Base-by-base conservation (phyloP, 2,797 vertebrate genomes). In the Fistularia tabacaria region DNA sequence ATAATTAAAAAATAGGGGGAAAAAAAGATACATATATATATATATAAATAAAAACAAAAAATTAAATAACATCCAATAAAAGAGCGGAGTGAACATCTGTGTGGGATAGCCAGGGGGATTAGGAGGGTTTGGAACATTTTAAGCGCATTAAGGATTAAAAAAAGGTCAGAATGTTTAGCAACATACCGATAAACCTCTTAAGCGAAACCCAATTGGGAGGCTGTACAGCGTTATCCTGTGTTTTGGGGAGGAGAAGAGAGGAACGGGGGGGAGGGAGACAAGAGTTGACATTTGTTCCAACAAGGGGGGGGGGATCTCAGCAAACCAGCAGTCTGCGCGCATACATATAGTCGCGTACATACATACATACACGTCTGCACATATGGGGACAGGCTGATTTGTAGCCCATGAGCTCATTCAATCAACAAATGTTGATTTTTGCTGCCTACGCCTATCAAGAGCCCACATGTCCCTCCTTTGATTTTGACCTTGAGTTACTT, bases 121-220 rank as follows among this genome's bases (percentile, higher is more conserved):
- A 92, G 82, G 84, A 82, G 79, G 85, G 84, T 88, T 89, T 89
- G 87, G 86, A 90, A 90, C 88, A 90, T 90, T 92, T 91, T 91
- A 91, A 92, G 89, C 89, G 88, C 87, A 92, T 92, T 92, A 92
- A 88, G 79, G 89, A 92, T 92, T 90, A 85, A 90, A 91, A 92
- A 91, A 92, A 92, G 90, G 90, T 91, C 90, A 91, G 88, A 90
- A 90, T 92, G 89, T 92, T 92, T 90, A 90, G 88, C 85, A 91
- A 90, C 90, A 91, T 85, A 90, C 88, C 79, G 83, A 88, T 92
- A 92, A 91, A 91, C 90, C 90, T 91, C 89, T 92, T 92, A 92
- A 91, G 89, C 70, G 81, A 91, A 88, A 91, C 88, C 85, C 90
- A 89, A 84, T 86, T 85, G 88, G 87, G 88, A 88, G 81, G 87